Conservation (phyloP, 1,140 invertebrate genomes). For the Metaphire vulgaris region DNA sequence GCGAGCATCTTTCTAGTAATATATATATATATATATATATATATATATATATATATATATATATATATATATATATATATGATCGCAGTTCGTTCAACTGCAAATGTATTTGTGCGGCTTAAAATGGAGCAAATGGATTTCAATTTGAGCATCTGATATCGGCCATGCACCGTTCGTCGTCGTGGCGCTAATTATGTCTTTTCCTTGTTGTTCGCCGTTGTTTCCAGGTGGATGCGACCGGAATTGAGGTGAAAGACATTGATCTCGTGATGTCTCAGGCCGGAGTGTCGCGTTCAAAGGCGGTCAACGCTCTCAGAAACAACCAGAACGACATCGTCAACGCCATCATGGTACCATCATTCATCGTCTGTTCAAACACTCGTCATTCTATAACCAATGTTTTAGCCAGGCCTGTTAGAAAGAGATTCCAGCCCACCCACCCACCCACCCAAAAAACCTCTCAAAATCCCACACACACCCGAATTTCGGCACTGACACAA, state of each 20-base stretch:
- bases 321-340: conserved; percentile 95
- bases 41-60: background rate
- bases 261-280: conserved; percentile 97
- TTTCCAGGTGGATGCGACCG: conserved; percentile 75
- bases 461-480: too few relatives aligned
- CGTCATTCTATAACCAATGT: background rate
- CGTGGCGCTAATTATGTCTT: background rate
- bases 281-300: conserved; percentile 85
- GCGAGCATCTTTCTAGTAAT: too few relatives aligned
- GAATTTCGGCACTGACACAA: too few relatives aligned
- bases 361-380: background rate
- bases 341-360: conserved; percentile 60
- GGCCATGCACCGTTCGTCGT: background rate
- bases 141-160: too few relatives aligned
- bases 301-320: conserved; percentile 90
- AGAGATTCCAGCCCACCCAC: too few relatives aligned
- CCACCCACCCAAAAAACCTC: too few relatives aligned
- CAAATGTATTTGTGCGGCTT: background rate
- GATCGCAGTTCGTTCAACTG: background rate
- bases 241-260: conserved; percentile 95
- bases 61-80: background rate
- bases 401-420: background rate
- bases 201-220: background rate
- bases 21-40: background rate
- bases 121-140: too few relatives aligned